A percentile compares a stretch with the other conserved stretches of the same genome.
phyloP scores from a whole-genome alignment of 2,113 vertebrate species.

The Phyllostomus hastatus region DNA sequence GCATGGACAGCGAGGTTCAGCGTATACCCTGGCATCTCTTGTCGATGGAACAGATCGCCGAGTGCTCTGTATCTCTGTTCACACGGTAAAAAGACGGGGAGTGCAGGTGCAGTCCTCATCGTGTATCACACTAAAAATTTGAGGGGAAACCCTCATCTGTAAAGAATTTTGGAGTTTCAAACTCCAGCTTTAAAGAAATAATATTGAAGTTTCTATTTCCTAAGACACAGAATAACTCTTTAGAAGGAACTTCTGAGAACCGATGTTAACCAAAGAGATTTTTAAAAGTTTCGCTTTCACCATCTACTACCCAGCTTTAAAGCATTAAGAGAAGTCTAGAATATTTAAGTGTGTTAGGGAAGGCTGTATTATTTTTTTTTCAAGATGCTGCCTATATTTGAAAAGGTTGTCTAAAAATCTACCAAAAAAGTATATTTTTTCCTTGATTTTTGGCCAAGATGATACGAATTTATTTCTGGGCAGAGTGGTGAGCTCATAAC shows the following conservation, averaged over 20 bases:
- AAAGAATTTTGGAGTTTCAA: neutral
- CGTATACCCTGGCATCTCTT: neutral
- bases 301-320: neutral
- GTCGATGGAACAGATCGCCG: neutral
- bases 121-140: neutral
- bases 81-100: neutral
- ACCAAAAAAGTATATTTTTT: neutral
- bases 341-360: conserved; percentile 14
- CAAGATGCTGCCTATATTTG: conserved; percentile 32
- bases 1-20: neutral
- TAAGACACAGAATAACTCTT: conserved; percentile 3
- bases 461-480: neutral
- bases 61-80: neutral
- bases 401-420: neutral
- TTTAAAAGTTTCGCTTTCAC: neutral
- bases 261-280: conserved; percentile 18
- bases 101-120: neutral
- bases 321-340: neutral
- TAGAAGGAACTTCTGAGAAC: neutral
- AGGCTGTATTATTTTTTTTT: conserved; percentile 29
- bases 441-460: conserved; percentile 14
- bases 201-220: neutral
- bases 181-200: conserved; percentile 1
- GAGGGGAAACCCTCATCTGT: neutral
- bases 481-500: neutral